These are phyloP conservation scores for Apamea epomidion DNA, from an alignment of 2,888 invertebrate species.

Conservation along the genomic window DNA sequence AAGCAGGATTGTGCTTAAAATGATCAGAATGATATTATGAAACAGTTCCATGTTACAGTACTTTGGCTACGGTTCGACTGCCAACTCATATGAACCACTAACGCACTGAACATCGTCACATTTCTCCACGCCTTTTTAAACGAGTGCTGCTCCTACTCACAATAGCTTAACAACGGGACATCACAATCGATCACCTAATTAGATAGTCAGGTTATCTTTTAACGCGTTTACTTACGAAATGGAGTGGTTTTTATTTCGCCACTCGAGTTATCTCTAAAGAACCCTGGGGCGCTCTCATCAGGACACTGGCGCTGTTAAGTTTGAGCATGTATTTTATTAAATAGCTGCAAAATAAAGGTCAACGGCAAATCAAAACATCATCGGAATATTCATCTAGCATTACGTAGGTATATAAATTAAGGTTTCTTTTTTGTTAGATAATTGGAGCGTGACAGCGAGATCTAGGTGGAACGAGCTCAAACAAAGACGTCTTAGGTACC, in stretches of 20 bases:
- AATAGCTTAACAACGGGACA: constrained; percentile 72
- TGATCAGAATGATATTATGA: constrained; percentile 43
- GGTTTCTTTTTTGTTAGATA: neutral
- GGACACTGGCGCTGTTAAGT: constrained; percentile 58
- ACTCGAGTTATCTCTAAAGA: constrained; percentile 76
- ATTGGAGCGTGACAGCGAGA: neutral
- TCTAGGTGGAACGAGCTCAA: neutral
- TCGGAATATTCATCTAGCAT: neutral
- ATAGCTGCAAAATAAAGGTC: constrained; percentile 37
- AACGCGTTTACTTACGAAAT: constrained; percentile 74
- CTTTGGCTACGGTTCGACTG: constrained; percentile 29
- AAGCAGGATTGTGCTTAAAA: constrained; percentile 58
- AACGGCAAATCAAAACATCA: neutral
- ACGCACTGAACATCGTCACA: constrained; percentile 63
- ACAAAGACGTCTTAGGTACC: neutral
- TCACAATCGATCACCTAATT: constrained; percentile 82
- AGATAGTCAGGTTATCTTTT: constrained; percentile 80
- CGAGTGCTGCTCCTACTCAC: constrained; percentile 49
- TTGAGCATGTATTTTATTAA: constrained; percentile 3
- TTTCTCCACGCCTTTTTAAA: constrained; percentile 69
- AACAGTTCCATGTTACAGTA: constrained; percentile 43
- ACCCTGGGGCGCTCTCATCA: constrained; percentile 74
- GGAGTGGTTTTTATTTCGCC: constrained; percentile 74
- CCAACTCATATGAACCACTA: constrained; percentile 59
- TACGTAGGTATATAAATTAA: neutral